Conservation (phyloP, 2,797 vertebrate species). For the Xiphorhynchus erythropygius region DNA sequence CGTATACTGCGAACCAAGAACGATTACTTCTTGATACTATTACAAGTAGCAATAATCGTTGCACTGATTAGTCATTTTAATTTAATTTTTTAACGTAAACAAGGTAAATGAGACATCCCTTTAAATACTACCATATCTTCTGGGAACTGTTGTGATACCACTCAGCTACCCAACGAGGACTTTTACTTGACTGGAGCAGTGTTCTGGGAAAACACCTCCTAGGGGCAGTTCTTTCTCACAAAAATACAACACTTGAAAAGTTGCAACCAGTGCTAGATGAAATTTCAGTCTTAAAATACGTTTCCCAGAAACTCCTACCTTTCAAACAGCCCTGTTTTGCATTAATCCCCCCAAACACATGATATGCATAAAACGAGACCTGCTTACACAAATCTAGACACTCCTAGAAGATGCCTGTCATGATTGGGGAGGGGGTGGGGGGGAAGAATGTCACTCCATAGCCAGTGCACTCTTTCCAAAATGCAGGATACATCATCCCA, state of each 20-base stretch:
- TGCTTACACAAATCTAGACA: neutral
- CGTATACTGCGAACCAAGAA: neutral
- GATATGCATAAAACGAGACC: fast-evolving
- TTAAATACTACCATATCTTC: neutral
- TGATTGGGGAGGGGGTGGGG: too few species aligned
- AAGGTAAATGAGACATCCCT: neutral
- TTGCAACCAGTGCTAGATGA: neutral
- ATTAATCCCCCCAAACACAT: neutral
- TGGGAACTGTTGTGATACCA: neutral
- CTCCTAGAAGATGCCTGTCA: neutral
- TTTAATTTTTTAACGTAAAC: neutral
- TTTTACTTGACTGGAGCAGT: neutral
- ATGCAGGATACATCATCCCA: neutral
- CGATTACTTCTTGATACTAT: neutral
- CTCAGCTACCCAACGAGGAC: neutral
- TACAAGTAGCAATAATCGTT: too few species aligned
- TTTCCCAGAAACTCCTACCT: neutral
- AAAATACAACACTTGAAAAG: neutral
- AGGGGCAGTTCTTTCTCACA: neutral
- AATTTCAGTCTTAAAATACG: neutral
- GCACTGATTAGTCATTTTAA: neutral
- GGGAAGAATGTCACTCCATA: too few species aligned
- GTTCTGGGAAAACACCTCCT: neutral
- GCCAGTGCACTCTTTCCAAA: neutral
- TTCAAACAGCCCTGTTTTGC: neutral